Percentiles rank a stretch among this genome's conserved stretches.
phyloP scores from a whole-genome alignment of 2,797 vertebrate genomes.

The Crypturellus tataupa region DNA sequence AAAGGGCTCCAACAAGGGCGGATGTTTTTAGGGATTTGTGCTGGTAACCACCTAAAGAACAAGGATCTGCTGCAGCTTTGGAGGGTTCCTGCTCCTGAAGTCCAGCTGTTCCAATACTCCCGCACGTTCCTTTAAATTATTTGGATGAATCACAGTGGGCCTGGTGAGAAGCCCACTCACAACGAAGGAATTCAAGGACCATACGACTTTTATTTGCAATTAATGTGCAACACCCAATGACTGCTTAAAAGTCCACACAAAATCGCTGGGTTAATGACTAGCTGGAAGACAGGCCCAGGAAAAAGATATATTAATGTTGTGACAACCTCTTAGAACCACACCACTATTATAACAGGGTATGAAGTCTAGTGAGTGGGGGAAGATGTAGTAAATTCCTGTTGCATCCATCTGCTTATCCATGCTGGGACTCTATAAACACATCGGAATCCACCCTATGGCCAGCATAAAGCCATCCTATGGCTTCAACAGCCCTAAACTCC shows the following conservation, averaged over 20 bases:
- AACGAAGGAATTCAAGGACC: conserved; percentile 13
- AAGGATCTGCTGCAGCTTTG: background rate
- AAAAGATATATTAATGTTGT: background rate
- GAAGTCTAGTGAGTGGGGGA: rapidly evolving
- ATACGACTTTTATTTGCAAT: background rate
- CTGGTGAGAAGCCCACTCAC: background rate
- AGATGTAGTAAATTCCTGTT: background rate
- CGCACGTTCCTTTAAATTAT: background rate
- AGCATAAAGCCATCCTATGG: background rate
- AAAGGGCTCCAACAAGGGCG: rapidly evolving
- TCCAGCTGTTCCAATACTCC: background rate
- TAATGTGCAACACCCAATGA: rapidly evolving
- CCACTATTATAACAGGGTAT: rapidly evolving
- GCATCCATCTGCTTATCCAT: background rate
- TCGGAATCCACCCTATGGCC: background rate
- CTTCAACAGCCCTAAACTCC: background rate
- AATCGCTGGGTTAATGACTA: background rate
- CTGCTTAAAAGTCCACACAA: background rate
- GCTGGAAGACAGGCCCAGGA: background rate
- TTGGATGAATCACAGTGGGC: conserved; percentile 1
- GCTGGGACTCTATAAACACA: background rate
- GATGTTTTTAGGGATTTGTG: background rate
- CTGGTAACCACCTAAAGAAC: background rate
- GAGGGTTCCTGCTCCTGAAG: background rate
- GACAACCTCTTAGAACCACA: background rate